Conservation (phyloP, 2,888 invertebrate genomes). For the Melieria picta region DNA sequence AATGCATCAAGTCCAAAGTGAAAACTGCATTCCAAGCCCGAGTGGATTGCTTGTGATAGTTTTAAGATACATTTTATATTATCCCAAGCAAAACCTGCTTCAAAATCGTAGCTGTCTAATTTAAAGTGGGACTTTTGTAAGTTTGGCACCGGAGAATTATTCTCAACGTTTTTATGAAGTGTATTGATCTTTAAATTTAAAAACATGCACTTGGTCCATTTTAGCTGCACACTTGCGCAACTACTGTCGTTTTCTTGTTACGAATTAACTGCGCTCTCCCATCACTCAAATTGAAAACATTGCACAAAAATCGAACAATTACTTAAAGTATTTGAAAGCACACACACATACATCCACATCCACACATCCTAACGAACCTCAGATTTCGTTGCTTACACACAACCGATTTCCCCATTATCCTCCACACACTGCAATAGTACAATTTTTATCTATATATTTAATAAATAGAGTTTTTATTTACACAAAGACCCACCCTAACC, state of each 20-base stretch:
- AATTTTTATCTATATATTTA: slow-evolving; percentile 60
- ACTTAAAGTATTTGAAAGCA: slow-evolving; percentile 59
- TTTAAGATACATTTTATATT: too few relatives aligned
- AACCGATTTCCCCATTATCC: slow-evolving; percentile 48
- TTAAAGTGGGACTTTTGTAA: background rate
- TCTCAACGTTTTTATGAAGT: background rate
- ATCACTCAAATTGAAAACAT: slow-evolving; percentile 18
- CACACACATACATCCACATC: slow-evolving; percentile 32
- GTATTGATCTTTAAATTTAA: slow-evolving; percentile 9
- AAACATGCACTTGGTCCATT: slow-evolving; percentile 40
- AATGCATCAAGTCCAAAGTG: slow-evolving; percentile 22
- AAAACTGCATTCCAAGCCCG: background rate
- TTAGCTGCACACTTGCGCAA: slow-evolving; percentile 29
- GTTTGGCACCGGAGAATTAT: background rate
- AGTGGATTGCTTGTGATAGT: background rate
- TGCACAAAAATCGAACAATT: slow-evolving; percentile 48
- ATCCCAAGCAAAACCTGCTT: too few relatives aligned
- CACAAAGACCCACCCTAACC: slow-evolving; percentile 53
- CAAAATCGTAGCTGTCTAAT: too few relatives aligned
- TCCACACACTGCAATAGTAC: slow-evolving; percentile 67
- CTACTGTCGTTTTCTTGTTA: slow-evolving; percentile 33
- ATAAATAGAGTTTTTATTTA: slow-evolving; percentile 60
- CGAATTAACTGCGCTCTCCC: slow-evolving; percentile 53
- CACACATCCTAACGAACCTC: slow-evolving; percentile 34
- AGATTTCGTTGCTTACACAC: slow-evolving; percentile 33